Base-by-base conservation (phyloP, 64 coral and sea anemone species). In the Stichodactyla helianthus region DNA sequence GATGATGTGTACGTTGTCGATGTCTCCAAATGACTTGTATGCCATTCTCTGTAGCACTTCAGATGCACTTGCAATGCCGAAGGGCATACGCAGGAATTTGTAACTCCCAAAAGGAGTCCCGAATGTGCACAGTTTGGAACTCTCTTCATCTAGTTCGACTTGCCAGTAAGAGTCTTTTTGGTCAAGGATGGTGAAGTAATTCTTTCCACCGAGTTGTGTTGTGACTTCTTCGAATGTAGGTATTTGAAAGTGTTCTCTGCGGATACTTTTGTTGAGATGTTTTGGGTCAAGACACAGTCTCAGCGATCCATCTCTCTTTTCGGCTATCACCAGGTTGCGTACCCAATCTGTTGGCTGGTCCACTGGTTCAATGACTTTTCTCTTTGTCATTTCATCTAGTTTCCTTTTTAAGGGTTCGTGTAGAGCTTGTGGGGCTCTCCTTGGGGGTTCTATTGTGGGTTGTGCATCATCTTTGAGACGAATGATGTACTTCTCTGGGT, bases 261-360 rank as follows among this genome's bases (percentile, higher is more conserved):
- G 60, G 15, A 81, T 80, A 22, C 27, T 28, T 22, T 70, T 14
- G 55, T 91, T 91, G 35, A 91, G 76, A 50, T 91, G 54, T 53
- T 86, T 91, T 18, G 89, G 89, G 19, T 91, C 84, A 28, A 91
- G 58, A 51, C 84, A 91, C 16, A 91, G 20, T 55, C 86, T 83
- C 14, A 88, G 53, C 16, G 26, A 50, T 59, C 79, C 86, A 63
- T 87, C 56, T 67, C 7, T 15, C 18, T 82, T 86, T 79, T 91
- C n/a, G n/a, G 61, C 50, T 53, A 91, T 91, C 23, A 86, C 89
- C n/a, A 91, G 53, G 6, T 51, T 27, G 81, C 54, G 81, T 20
- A 83, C 81, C 81, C 81, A 52, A 17, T 54, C 82, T 83, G 52
- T 83, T 26, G 54, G 82, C 25, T 83, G 18, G 18, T 83, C 82